Base-by-base conservation (phyloP, 2,797 vertebrate species). In the Halcyon badia region DNA sequence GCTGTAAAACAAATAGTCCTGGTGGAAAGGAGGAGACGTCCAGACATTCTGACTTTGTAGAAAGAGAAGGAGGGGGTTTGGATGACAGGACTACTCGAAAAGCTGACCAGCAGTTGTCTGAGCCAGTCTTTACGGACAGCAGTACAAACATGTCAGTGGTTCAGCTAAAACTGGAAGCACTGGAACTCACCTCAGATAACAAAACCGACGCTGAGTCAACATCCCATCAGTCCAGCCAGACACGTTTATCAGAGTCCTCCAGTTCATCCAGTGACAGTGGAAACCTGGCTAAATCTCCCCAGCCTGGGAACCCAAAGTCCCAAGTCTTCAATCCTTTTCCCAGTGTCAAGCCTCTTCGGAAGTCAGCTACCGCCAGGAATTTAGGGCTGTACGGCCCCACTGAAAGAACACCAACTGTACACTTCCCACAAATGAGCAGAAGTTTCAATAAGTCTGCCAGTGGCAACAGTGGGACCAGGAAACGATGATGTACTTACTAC, bases 371-470 rank as follows among this genome's bases (percentile, higher is more conserved):
- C 1, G 99, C 99, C 89, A 98, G 99, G 88, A 99, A 99, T 98
- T 98, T 99, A 73, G 99, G 99, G 12, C 98, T 99, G 1, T 99
- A 99, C 14, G 99, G 99, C 14, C 99, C 99, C 20, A 99, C 99
- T 2, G 98, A 99, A 77, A 98, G 99, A 97, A 99, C 99, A 0
- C 99, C 99, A 26, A 98, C 98, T 1, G 98, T 99, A 54, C 98
- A 99, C 96, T 99, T 99, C 87, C 99, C 99, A 24, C 99, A 99
- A 62, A 99, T 99, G 98, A 99, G 99, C 98, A 98, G 97, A 96
- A 99, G 98, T 95, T 98, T 99, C 94, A 99, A 68, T 97, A 98
- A 98, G 56, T 65, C 98, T 11, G 89, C 97, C 10, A 96, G 96
- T 30, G 98, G 98, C 21, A 97, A 83, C 37, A 97, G 98, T 0